These are phyloP conservation scores for Prionailurus bengalensis DNA, from an alignment of 2,113 vertebrate species.

Conservation along the genomic window DNA sequence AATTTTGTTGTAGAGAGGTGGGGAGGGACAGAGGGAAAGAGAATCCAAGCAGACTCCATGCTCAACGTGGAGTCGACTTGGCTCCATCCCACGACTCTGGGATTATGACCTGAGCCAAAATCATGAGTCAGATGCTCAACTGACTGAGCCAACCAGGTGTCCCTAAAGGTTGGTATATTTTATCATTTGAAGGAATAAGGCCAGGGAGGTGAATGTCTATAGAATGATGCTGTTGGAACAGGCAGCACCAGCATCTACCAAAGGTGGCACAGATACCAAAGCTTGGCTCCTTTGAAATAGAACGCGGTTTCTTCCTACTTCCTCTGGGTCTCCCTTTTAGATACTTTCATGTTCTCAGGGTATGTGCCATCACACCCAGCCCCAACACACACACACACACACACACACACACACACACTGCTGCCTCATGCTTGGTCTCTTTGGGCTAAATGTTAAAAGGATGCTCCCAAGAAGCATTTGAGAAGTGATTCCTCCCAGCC, in stretches of 20 bases:
- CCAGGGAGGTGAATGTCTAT: neutral
- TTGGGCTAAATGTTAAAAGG: neutral
- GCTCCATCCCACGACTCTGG: too few species aligned
- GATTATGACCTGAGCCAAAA: too few species aligned
- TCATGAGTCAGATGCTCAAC: too few species aligned
- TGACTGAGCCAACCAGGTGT: too few species aligned
- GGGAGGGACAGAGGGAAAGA: too few species aligned
- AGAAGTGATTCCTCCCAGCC: neutral
- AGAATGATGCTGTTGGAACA: neutral
- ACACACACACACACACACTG: neutral
- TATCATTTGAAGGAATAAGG: neutral
- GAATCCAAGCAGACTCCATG: too few species aligned
- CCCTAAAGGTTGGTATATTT: neutral
- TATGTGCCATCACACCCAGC: fast-evolving
- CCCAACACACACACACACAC: neutral
- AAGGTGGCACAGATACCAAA: neutral
- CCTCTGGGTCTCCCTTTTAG: neutral
- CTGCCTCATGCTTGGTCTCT: neutral
- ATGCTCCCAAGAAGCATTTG: neutral
- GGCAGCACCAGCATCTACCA: neutral
- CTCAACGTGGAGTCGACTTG: too few species aligned
- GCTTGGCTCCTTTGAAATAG: fast-evolving
- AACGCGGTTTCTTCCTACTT: fast-evolving
- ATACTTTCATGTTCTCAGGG: neutral
- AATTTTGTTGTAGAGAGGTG: too few species aligned